phyloP scores from a whole-genome alignment of 2,888 invertebrate species.

The Cristatella mucedo region DNA sequence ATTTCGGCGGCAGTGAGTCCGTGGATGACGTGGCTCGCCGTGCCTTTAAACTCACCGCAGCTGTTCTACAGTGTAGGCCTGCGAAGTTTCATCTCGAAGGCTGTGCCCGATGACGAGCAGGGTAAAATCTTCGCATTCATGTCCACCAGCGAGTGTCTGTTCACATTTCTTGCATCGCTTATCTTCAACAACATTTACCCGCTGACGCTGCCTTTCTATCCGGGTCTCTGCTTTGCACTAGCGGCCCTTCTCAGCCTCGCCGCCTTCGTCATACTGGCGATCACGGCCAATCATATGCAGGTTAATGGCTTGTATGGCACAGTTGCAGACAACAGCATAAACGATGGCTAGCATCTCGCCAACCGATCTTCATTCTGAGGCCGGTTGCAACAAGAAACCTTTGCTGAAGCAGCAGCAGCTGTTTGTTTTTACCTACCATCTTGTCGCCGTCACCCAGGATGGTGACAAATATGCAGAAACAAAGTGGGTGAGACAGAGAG shows the following conservation, averaged over 20 bases:
- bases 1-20: background rate
- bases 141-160: background rate
- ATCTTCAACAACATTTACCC: slow-evolving; percentile 4
- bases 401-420: too few species aligned
- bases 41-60: background rate
- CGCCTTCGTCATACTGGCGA: too few species aligned
- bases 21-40: background rate
- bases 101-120: background rate
- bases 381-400: too few species aligned
- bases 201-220: background rate
- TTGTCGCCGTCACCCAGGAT: too few species aligned
- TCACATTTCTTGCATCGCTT: background rate
- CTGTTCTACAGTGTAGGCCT: background rate
- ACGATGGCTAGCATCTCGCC: too few species aligned
- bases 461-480: too few species aligned
- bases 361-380: too few species aligned
- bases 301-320: too few species aligned
- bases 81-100: slow-evolving; percentile 2
- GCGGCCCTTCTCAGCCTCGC: background rate
- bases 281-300: too few species aligned
- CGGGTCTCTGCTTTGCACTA: slow-evolving; percentile 2
- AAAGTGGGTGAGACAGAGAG: too few species aligned
- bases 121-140: background rate
- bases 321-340: too few species aligned
- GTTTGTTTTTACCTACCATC: too few species aligned